phyloP scores from a whole-genome alignment of 2,113 vertebrate genomes.

The Orycteropus afer region DNA sequence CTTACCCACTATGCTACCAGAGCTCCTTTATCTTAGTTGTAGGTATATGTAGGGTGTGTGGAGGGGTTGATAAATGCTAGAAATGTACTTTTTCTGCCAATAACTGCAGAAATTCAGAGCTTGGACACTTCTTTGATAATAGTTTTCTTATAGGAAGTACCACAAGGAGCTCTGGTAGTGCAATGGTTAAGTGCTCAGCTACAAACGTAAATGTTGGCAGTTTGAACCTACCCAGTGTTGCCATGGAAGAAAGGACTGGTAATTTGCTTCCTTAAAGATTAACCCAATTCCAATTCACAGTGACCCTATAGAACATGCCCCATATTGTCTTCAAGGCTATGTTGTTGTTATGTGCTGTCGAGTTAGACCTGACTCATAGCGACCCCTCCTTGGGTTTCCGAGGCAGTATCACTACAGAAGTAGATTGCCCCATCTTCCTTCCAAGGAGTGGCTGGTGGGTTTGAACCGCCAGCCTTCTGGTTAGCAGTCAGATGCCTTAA shows the following conservation, averaged over 20 bases:
- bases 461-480: too few species aligned
- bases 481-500: too few species aligned
- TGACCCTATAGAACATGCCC: not conserved
- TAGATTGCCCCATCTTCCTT: too few species aligned
- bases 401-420: too few species aligned
- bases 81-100: conserved; percentile 54
- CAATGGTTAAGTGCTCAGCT: not conserved
- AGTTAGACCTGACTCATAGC: not conserved
- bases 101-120: conserved; percentile 31
- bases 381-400: too few species aligned
- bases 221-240: not conserved
- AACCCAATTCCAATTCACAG: not conserved
- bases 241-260: not conserved
- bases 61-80: conserved; percentile 59
- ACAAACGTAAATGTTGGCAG: not conserved
- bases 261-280: not conserved
- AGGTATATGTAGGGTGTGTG: conserved; percentile 49
- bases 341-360: too few species aligned
- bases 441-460: too few species aligned
- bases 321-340: too few species aligned
- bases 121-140: conserved; percentile 63
- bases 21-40: not conserved
- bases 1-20: too few species aligned
- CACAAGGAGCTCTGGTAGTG: too few species aligned
- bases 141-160: not conserved